Base-by-base conservation (phyloP, 1,140 invertebrate species). In the Neodiprion pinetum region DNA sequence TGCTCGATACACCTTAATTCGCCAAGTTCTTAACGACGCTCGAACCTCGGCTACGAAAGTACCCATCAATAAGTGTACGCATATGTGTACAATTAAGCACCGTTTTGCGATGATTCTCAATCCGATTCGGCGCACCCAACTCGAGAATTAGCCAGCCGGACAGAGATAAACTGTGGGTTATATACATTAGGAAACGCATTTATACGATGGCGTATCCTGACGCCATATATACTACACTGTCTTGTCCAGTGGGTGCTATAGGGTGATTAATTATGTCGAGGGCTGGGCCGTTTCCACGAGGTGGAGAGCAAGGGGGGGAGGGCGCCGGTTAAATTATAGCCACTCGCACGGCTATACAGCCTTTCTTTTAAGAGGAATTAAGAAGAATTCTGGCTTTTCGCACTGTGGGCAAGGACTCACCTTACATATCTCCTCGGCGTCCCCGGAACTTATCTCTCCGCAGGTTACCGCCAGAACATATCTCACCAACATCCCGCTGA, bases 301-400 rank as follows among this genome's bases (percentile, higher is more conserved):
- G 28, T 40, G 28, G 28, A 40, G 28, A 40, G 5, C 28, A 3
- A 0, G 28, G 28, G 28, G 28, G 28, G 28, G 28, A 5, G 28
- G 2, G 28, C 2, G 0, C 2, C 2, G 28, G 11, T 17, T 61
- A 61, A 61, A 61, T 61, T 61, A 61, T 61, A 61, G 53, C 53
- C 53, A 61, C 53, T 61, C n/a, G 53, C 53, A 14, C 9, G 53
- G n/a, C 53, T 61, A 17, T 61, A 61, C 28, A 40, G 8, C 53
- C 53, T 61, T 61, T 61, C 53, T 61, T 61, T 61, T 61, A 61
- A 61, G 53, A 61, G 53, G 53, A 61, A 61, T 61, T 61, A 61
- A 61, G 53, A 61, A 61, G 53, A 61, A 61, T 61, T 61, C 53
- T 61, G 53, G 53, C 53, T 61, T 61, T 61, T 9, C 53, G 53